Conservation (phyloP, 2,797 vertebrate genomes). For the Eutrigla gurnardus region DNA sequence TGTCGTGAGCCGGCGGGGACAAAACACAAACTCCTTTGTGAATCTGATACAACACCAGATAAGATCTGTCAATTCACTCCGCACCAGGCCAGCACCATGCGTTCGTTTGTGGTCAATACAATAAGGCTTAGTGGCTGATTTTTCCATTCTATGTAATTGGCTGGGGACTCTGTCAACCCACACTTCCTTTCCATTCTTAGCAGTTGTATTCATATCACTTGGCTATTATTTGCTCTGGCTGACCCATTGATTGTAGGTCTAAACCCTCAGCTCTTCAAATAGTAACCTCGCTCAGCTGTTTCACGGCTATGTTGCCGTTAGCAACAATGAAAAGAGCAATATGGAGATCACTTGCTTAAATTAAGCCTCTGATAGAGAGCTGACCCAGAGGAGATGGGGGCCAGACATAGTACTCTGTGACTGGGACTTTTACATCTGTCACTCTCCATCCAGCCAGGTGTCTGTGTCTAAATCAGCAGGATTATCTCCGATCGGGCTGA, state of each 20-base stretch:
- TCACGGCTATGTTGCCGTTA: constrained; percentile 77
- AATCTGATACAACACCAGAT: constrained; percentile 72
- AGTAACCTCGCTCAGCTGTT: constrained; percentile 81
- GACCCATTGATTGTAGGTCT: constrained; percentile 81
- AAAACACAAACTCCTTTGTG: constrained; percentile 72
- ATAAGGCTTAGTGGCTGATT: constrained; percentile 79
- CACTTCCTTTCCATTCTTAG: constrained; percentile 80
- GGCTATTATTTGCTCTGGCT: constrained; percentile 81
- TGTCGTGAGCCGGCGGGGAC: constrained; percentile 44
- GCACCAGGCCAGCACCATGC: constrained; percentile 56
- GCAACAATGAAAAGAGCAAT: constrained; percentile 84
- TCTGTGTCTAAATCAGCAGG: constrained; percentile 78
- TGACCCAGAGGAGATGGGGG: constrained; percentile 60
- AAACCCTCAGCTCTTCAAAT: constrained; percentile 78
- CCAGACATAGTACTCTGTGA: constrained; percentile 57
- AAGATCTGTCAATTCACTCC: constrained; percentile 74
- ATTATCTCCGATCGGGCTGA: constrained; percentile 84
- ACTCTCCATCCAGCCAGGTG: constrained; percentile 81
- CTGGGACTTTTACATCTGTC: constrained; percentile 81
- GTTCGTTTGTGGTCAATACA: constrained; percentile 74
- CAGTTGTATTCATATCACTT: constrained; percentile 85
- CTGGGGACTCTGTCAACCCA: constrained; percentile 74
- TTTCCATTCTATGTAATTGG: constrained; percentile 77
- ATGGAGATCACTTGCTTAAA: constrained; percentile 80
- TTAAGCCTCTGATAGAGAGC: constrained; percentile 72